Evolutionary conservation across 1,140 invertebrate genomes (phyloP).

Genomic region (Drosophila aff.): DNA sequence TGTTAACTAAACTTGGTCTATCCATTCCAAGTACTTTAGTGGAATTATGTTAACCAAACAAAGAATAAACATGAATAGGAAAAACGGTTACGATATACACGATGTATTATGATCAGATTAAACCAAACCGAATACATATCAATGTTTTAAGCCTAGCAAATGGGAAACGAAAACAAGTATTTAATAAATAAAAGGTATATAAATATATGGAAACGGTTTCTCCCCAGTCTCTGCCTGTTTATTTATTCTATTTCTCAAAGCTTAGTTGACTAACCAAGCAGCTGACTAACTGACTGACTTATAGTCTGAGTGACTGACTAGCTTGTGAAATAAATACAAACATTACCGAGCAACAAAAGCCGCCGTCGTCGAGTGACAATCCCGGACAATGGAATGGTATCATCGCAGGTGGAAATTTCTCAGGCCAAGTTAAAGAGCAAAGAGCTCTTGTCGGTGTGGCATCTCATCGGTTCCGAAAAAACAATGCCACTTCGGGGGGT

Average conservation of each 20-base stretch:
- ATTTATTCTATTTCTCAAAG: constrained; percentile 59
- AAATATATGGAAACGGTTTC: constrained; percentile 79
- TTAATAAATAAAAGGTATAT: constrained; percentile 78
- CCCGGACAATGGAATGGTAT: constrained; percentile 65
- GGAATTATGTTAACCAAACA: constrained; percentile 61
- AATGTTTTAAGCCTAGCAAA: constrained; percentile 79
- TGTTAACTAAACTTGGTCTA: constrained; percentile 65
- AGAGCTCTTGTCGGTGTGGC: constrained; percentile 10
- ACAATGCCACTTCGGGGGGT: constrained; percentile 32
- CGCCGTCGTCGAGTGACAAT: constrained; percentile 59
- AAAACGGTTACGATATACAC: constrained; percentile 61
- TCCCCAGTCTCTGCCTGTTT: constrained; percentile 46
- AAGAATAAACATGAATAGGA: constrained; percentile 13
- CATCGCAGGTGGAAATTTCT: constrained; percentile 76
- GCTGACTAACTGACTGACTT: constrained; percentile 12
- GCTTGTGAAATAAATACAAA: constrained; percentile 61
- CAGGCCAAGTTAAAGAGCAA: constrained; percentile 67
- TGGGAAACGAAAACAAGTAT: constrained; percentile 61
- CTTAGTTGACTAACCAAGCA: constrained; percentile 14
- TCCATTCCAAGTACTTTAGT: constrained; percentile 53
- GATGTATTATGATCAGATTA: constrained; percentile 63
- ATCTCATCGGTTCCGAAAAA: constrained; percentile 15
- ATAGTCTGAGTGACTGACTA: neutral
- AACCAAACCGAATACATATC: constrained; percentile 76
- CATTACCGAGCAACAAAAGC: constrained; percentile 57